These are phyloP conservation scores for Alentia gelatinosa DNA, from an alignment of 2,888 invertebrate species.

Conservation along the genomic window DNA sequence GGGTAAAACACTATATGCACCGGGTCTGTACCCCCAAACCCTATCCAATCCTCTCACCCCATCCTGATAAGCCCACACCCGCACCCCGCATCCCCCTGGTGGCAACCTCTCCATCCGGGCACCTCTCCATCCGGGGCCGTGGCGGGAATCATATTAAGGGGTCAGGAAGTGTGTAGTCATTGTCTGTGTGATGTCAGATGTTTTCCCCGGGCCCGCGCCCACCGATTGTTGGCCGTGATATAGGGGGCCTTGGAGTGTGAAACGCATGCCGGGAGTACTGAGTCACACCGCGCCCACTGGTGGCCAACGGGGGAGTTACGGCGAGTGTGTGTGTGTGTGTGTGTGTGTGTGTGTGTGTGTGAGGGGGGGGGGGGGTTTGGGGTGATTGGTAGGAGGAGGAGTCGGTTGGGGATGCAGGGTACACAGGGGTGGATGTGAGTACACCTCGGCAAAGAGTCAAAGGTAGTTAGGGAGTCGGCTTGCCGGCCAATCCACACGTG, in stretches of 20 bases:
- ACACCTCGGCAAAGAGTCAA: neutral
- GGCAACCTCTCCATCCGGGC: neutral
- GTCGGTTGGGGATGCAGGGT: neutral
- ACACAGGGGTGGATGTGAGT: neutral
- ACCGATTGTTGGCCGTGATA: constrained; percentile 30
- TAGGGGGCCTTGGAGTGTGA: constrained; percentile 28
- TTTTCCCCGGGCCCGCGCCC: neutral
- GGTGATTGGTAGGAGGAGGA: neutral
- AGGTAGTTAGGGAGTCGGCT: neutral
- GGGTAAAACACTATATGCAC: too few species aligned
- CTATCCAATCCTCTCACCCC: neutral
- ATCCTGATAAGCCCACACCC: neutral
- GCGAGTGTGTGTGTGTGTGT: neutral
- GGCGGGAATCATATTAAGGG: constrained; percentile 13
- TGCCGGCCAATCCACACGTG: neutral
- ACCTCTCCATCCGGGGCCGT: neutral
- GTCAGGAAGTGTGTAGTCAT: constrained; percentile 39
- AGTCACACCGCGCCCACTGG: constrained; percentile 24
- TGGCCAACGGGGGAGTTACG: neutral
- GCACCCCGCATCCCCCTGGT: neutral
- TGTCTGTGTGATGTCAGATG: constrained; percentile 42
- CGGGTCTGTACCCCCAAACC: neutral
- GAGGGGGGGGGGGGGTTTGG: neutral
- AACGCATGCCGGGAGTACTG: constrained; percentile 20
- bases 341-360: too few species aligned